These are phyloP conservation scores for Sylvietta virens DNA, from an alignment of 2,113 vertebrate species.

Conservation along the genomic window DNA sequence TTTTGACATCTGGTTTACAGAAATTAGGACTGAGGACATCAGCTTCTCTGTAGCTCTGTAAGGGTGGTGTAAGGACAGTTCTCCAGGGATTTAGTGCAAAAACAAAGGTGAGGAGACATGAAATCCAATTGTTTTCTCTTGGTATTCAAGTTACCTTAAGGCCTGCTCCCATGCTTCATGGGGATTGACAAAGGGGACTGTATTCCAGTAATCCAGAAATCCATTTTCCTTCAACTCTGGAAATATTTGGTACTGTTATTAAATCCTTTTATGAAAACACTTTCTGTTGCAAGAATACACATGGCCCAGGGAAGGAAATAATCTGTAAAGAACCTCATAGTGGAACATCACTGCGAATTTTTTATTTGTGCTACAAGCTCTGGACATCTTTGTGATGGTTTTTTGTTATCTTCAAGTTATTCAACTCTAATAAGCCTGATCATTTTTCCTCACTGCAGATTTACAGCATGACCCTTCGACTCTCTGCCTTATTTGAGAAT, in stretches of 20 bases:
- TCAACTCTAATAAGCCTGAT: not conserved
- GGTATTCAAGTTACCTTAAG: not conserved
- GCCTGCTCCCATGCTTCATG: not conserved
- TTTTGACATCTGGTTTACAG: not conserved
- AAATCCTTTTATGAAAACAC: not conserved
- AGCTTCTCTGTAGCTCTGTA: not conserved
- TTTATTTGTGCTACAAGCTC: not conserved
- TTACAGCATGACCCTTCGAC: slow-evolving; percentile 93
- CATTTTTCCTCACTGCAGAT: slow-evolving; percentile 73
- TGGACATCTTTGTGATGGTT: not conserved
- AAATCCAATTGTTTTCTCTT: not conserved
- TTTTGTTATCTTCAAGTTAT: not conserved
- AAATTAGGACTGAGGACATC: not conserved
- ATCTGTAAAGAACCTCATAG: not conserved
- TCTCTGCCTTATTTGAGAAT: slow-evolving; percentile 94
- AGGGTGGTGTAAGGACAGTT: not conserved
- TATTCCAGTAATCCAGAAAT: not conserved
- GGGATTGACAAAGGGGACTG: not conserved
- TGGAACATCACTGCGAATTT: not conserved
- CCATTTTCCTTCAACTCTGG: not conserved
- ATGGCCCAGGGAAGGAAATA: not conserved
- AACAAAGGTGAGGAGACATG: not conserved
- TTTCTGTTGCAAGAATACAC: not conserved
- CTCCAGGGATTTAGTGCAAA: not conserved
- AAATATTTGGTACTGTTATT: not conserved